Conservation (phyloP, 1,140 invertebrate species). For the Caenorhabditis briggsae region DNA sequence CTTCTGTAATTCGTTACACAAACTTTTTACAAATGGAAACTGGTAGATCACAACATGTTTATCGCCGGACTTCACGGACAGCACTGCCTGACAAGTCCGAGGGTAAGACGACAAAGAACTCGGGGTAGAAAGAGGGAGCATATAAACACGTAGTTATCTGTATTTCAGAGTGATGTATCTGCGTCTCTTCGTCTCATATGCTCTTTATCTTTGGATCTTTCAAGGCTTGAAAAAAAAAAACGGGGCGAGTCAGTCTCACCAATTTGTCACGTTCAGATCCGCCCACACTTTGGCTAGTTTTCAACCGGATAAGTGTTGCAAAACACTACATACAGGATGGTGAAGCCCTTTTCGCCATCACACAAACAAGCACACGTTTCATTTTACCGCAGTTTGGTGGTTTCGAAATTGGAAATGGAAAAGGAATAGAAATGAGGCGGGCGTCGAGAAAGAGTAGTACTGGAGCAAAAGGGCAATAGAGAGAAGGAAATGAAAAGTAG, state of each 20-base stretch:
- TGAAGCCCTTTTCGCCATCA: neutral
- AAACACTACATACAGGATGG: slow-evolving; percentile 41
- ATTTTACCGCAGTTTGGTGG: slow-evolving; percentile 49
- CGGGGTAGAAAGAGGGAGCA: neutral
- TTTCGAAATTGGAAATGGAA: slow-evolving; percentile 49
- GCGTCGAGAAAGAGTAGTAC: neutral
- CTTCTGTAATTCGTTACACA: neutral
- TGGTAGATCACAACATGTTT: slow-evolving; percentile 53
- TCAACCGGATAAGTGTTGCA: slow-evolving; percentile 16
- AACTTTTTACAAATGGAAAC: neutral
- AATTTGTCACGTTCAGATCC: slow-evolving; percentile 52
- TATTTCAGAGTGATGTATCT: slow-evolving; percentile 27
- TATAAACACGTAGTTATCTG: slow-evolving; percentile 54
- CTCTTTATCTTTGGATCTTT: slow-evolving; percentile 31
- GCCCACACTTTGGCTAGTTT: slow-evolving; percentile 15
- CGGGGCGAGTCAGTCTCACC: slow-evolving; percentile 23
- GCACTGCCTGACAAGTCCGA: neutral
- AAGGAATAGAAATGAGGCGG: slow-evolving; percentile 18
- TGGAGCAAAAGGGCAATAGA: neutral
- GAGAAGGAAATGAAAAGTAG: slow-evolving; percentile 50
- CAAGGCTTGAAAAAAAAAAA: neutral
- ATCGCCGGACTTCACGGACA: slow-evolving; percentile 40
- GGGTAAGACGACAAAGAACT: neutral
- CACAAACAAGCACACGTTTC: slow-evolving; percentile 10
- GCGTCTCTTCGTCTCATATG: neutral